Evolutionary conservation across 2,113 vertebrate genomes (phyloP), one percentile per base, ranked within the genome.

Genomic region (Varanus salvator): DNA sequence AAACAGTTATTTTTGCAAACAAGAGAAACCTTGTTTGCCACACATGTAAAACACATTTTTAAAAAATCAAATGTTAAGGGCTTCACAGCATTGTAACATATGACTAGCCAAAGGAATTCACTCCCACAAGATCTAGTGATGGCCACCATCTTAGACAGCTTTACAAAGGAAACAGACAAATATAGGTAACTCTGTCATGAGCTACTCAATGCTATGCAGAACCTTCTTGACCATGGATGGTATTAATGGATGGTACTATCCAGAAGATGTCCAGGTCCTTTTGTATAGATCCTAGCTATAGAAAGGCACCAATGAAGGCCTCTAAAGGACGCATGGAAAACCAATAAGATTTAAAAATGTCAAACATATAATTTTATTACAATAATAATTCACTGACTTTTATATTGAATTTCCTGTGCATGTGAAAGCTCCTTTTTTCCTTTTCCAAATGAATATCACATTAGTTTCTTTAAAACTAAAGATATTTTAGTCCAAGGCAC

Each of bases 21-120:
- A 88, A 78, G 29, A 71, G 21, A 92, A 93, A 84, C 60, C 8
- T 72, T 23, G 57, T 69, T 90, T 84, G 90, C 34, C 60, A 64
- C 60, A 27, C n/a, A 82, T 68, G 87, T 52, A 2, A 80, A 80
- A 84, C 84, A 57, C 19, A 81, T 84, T 44, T 44, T 44, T 64
- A 64, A 60, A 76, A 86, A 69, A 27, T 27, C 6, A 85, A 69
- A 19, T 34, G 50, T 48, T 21, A 80, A 0, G 19, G 29, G 12
- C 12, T 87, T 80, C 77, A 80, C 44, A 86, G 76, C 71, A 69
- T 27, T 80, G 14, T 44, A 80, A 87, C 23, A 38, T 52, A 66
- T 11, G 74, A 57, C 38, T 15, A 25, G 74, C 19, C 27, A 25
- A 23, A 57, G 52, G 21, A 86, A 76, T 64, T 86, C n/a, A 44